Percentiles rank a stretch among this genome's conserved stretches.
Conservation (phyloP, 2,888 invertebrate genomes). For the Mesorhabditis belari region DNA sequence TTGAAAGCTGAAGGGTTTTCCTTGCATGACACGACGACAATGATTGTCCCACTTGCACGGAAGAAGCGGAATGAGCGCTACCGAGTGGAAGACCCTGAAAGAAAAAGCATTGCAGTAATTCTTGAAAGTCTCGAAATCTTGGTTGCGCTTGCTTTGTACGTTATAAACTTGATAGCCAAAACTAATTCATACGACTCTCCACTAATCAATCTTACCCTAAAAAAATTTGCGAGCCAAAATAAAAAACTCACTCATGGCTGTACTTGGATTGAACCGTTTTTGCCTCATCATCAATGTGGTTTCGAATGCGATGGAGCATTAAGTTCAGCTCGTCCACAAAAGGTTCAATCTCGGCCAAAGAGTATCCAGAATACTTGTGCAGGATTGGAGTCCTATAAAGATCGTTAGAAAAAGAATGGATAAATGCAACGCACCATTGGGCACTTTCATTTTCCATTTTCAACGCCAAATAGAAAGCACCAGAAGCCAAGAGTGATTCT, state of each 20-base stretch:
- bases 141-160: no score
- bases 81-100: slow-evolving; percentile 28
- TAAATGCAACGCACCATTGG: slow-evolving; percentile 23
- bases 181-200: no score
- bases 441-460: slow-evolving; percentile 62
- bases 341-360: slow-evolving; percentile 32
- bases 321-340: slow-evolving; percentile 42
- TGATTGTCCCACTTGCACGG: neutral
- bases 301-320: slow-evolving; percentile 23
- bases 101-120: no score
- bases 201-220: neutral
- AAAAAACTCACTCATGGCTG: slow-evolving; percentile 36
- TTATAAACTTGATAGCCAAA: no score
- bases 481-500: slow-evolving; percentile 81
- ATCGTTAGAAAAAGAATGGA: neutral
- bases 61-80: slow-evolving; percentile 16
- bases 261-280: slow-evolving; percentile 41
- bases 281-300: slow-evolving; percentile 14
- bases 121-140: no score
- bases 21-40: neutral
- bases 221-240: neutral
- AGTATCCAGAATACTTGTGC: slow-evolving; percentile 43
- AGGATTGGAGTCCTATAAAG: slow-evolving; percentile 29
- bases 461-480: slow-evolving; percentile 77
- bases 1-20: neutral